Evolutionary conservation across 2,797 vertebrate genomes (phyloP), one percentile per base, ranked within the genome.

Genomic region (Lindbergichthys nudifrons): DNA sequence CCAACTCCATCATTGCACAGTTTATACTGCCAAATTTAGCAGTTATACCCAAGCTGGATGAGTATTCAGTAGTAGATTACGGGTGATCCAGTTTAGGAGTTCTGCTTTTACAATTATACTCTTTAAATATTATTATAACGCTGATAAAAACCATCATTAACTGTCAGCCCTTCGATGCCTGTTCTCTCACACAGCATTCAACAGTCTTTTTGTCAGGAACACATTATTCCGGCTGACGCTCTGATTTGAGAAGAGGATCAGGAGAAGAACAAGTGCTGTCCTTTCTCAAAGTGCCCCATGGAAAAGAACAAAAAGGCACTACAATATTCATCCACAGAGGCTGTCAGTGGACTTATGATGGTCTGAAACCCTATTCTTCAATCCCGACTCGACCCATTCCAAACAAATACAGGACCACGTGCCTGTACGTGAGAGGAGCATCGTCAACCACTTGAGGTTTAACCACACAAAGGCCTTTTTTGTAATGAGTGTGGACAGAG

Each of bases 281-380:
- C 82, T 82, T 86, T 85, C 89, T 91, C 89, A 86, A 90, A 87
- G 91, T 92, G 92, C 92, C 93, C 81, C 75, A 67, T 50, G 53
- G 82, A 89, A 83, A 89, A 88, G 79, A 92, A 88, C 75, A 82
- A 88, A 87, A 95, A 95, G 95, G 94, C 94, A 95, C 94, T 94
- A 91, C 85, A 94, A 76, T 83, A 79, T 86, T 81, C 76, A 76
- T 78, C 86, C 87, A 73, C 88, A 70, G 86, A 77, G 76, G 81
- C 59, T 16, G 58, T 84, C 86, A 87, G 84, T 66, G 78, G 84
- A 87, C 70, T 77, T 61, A 51, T 9, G 62, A 82, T 65, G 82
- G 77, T 82, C 69, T 60, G 77, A 87, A 85, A 85, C 85, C 67
- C 59, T 48, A 70, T 58, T 62, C 72, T 64, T 79, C 70, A n/a